These are phyloP conservation scores for Sinotaia quadrata DNA, from an alignment of 2,888 invertebrate species.

Conservation along the genomic window DNA sequence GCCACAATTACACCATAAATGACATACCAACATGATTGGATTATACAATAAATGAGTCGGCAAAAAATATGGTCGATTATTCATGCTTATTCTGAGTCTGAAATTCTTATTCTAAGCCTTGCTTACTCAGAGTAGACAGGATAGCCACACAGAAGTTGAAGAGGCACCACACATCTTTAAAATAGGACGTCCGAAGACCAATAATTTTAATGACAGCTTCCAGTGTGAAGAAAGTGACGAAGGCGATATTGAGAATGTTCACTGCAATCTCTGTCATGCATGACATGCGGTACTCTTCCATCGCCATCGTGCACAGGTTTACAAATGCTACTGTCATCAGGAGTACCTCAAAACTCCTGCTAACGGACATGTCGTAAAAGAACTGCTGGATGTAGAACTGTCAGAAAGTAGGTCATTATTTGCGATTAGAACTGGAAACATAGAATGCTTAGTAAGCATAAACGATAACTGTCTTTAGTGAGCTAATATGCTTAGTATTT, in stretches of 20 bases:
- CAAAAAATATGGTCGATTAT: no score
- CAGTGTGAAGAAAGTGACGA: constrained; percentile 80
- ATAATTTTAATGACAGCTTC: constrained; percentile 96
- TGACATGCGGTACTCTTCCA: constrained; percentile 80
- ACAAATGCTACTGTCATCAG: constrained; percentile 95
- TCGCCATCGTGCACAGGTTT: constrained; percentile 96
- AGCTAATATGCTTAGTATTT: no score
- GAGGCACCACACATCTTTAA: constrained; percentile 96
- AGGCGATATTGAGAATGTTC: constrained; percentile 96
- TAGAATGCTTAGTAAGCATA: no score
- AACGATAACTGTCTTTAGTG: no score
- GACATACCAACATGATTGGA: no score
- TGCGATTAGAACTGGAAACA: neutral
- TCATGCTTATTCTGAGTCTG: no score
- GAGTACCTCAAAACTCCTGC: constrained; percentile 91
- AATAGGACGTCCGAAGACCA: constrained; percentile 93
- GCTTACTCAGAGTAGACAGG: constrained; percentile 86
- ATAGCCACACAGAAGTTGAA: constrained; percentile 94
- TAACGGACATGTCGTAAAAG: constrained; percentile 96
- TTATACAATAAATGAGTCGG: no score
- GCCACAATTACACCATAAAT: no score
- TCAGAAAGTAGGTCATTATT: constrained; percentile 28
- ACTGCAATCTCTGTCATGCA: constrained; percentile 75
- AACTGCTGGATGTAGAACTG: constrained; percentile 92
- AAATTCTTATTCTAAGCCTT: no score